A percentile compares a stretch with the other conserved stretches of the same genome.
Conservation (phyloP, 2,888 invertebrate genomes). For the Arctia plantaginis region DNA sequence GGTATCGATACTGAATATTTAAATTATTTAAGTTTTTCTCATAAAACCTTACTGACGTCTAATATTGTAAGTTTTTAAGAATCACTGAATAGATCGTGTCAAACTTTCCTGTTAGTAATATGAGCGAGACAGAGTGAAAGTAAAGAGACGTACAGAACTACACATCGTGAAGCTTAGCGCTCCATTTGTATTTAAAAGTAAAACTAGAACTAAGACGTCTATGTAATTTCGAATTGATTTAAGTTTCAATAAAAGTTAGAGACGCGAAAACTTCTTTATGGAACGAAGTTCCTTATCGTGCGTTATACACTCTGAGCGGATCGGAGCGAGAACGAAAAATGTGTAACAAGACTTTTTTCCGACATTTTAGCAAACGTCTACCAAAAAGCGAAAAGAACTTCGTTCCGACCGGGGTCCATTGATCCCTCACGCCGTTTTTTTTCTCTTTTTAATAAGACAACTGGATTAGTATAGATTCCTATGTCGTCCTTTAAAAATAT, state of each 20-base stretch:
- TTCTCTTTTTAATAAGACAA: neutral
- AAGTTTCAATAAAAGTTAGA: neutral
- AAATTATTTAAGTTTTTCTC: neutral
- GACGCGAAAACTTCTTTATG: too few relatives aligned
- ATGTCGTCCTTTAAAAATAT: neutral
- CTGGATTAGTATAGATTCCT: neutral
- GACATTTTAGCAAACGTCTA: too few relatives aligned
- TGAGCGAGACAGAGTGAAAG: neutral
- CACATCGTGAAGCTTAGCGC: neutral
- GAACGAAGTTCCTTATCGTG: too few relatives aligned
- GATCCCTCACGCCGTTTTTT: too few relatives aligned
- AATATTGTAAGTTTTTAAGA: neutral
- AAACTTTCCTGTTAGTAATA: conserved; percentile 10
- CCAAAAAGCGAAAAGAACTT: too few relatives aligned
- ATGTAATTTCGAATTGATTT: neutral
- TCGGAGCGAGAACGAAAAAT: too few relatives aligned
- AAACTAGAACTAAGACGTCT: neutral
- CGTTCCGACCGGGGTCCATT: too few relatives aligned
- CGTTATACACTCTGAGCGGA: too few relatives aligned
- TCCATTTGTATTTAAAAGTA: conserved; percentile 5
- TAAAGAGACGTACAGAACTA: neutral
- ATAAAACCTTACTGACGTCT: neutral
- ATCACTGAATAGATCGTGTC: neutral
- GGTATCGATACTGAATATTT: too few relatives aligned
- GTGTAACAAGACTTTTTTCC: too few relatives aligned